These are phyloP conservation scores for Megaleporinus macrocephalus DNA, from an alignment of 2,113 vertebrate species.

Conservation along the genomic window DNA sequence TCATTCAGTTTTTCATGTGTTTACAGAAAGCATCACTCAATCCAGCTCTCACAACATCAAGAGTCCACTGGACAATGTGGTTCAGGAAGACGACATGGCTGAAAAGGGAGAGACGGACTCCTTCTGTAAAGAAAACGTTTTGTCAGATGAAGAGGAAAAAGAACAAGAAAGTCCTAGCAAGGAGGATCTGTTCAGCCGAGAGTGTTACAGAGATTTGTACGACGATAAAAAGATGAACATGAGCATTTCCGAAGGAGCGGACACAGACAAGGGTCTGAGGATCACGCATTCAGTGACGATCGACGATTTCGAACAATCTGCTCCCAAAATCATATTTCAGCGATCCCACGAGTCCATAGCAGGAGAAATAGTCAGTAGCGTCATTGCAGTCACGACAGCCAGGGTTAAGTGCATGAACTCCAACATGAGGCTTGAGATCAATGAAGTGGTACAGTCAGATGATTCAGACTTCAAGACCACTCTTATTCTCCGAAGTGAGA, in stretches of 20 bases:
- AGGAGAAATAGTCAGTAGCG: constrained; percentile 33
- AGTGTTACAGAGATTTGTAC: constrained; percentile 61
- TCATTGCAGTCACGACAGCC: constrained; percentile 67
- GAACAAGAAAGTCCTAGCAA: constrained; percentile 44
- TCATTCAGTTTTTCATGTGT: constrained; percentile 20
- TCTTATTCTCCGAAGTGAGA: constrained; percentile 60
- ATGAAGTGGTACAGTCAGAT: constrained; percentile 60
- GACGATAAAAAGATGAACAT: constrained; percentile 62
- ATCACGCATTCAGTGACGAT: constrained; percentile 75
- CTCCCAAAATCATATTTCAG: constrained; percentile 69
- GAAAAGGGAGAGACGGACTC: constrained; percentile 68
- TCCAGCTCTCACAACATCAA: constrained; percentile 60
- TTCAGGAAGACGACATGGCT: constrained; percentile 56
- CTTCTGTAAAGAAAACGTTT: constrained; percentile 60
- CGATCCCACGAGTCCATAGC: constrained; percentile 57
- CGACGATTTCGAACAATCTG: constrained; percentile 62
- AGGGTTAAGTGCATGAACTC: constrained; percentile 71
- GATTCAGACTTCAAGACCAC: constrained; percentile 61
- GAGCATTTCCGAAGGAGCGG: constrained; percentile 46
- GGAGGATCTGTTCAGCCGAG: constrained; percentile 62
- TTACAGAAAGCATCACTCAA: constrained; percentile 65
- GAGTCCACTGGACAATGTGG: constrained; percentile 40
- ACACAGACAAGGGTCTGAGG: constrained; percentile 59
- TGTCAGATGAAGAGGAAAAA: constrained; percentile 64
- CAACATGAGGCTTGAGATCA: constrained; percentile 78